Evolutionary conservation across 2,797 vertebrate genomes (phyloP), one percentile per base, ranked within the genome.

Genomic region (Clamator glandarius): DNA sequence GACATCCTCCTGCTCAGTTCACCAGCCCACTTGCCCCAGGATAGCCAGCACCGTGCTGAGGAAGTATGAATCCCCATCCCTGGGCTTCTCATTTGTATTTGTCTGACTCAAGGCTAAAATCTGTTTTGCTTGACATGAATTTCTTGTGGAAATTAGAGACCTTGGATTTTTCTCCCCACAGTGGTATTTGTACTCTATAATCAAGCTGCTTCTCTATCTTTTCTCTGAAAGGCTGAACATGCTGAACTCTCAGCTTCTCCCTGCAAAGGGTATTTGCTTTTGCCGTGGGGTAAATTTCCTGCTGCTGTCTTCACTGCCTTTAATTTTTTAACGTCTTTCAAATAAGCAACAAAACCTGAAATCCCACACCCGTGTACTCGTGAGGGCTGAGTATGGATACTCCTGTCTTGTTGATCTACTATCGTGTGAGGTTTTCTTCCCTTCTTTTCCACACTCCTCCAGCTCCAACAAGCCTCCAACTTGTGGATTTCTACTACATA

Each of bases 81-180:
- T 15, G 36, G 14, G 10, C 59, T 90, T 67, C 33, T 79, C 2
- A 0, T 89, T 89, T 92, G 35, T 70, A n/a, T 80, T 83, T 94
- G 52, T 54, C 64, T 89, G 57, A 28, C 50, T 89, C 16, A 63
- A 67, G 72, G 68, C 52, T 92, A 39, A 79, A 91, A 89, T 19
- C 6, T 2, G 2, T 91, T 94, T 80, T 64, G 54, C 19, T 83
- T 77, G 68, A 79, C 25, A 6, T 76, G 63, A n/a, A 14, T 87
- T 94, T 74, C 81, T 67, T 12, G 52, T 70, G 57, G 74, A 92
- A 93, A 96, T 91, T 91, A 68, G 87, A 83, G 75, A 77, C 57
- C 50, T 80, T 67, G 24, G 57, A 39, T 87, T 91, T 83, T 93
- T 63, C 75, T 90, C 72, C 68, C 36, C n/a, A 63, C 50, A 54